Percentiles rank a stretch among this genome's conserved stretches.
These are phyloP conservation scores for Altica lythri DNA, from an alignment of 2,888 invertebrate genomes.

Conservation along the genomic window DNA sequence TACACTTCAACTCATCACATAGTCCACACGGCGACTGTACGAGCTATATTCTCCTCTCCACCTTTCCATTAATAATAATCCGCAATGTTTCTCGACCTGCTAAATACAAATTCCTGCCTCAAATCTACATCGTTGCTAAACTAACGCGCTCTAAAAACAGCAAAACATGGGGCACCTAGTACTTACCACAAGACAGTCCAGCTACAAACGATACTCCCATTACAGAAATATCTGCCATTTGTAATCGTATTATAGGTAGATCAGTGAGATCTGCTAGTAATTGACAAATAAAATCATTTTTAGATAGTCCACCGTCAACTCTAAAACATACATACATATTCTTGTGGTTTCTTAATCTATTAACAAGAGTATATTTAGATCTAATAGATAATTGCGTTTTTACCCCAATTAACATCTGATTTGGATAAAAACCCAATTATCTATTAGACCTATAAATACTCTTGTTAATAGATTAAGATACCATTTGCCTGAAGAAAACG, in stretches of 20 bases:
- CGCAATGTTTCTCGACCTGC: neutral
- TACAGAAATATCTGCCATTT: constrained; percentile 79
- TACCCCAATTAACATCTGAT: too few relatives aligned
- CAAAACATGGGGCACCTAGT: neutral
- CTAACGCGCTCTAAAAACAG: neutral
- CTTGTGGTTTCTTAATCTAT: too few relatives aligned
- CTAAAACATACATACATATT: too few relatives aligned
- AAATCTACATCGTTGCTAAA: neutral
- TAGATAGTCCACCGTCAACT: constrained; percentile 95
- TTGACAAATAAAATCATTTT: constrained; percentile 90
- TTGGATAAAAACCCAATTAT: too few relatives aligned
- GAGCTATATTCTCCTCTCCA: too few relatives aligned
- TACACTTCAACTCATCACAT: neutral
- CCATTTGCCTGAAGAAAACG: too few relatives aligned
- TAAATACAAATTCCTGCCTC: neutral
- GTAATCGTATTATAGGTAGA: constrained; percentile 74
- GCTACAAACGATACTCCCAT: constrained; percentile 87
- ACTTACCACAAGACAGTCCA: constrained; percentile 74
- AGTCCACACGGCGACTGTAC: neutral
- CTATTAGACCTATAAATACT: too few relatives aligned
- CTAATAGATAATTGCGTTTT: too few relatives aligned
- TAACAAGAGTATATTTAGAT: too few relatives aligned
- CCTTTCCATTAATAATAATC: neutral
- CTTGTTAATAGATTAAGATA: too few relatives aligned
- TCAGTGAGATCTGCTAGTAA: constrained; percentile 82